Evolutionary conservation across 2,888 invertebrate species (phyloP).

Genomic region (Cylloceria caligata): DNA sequence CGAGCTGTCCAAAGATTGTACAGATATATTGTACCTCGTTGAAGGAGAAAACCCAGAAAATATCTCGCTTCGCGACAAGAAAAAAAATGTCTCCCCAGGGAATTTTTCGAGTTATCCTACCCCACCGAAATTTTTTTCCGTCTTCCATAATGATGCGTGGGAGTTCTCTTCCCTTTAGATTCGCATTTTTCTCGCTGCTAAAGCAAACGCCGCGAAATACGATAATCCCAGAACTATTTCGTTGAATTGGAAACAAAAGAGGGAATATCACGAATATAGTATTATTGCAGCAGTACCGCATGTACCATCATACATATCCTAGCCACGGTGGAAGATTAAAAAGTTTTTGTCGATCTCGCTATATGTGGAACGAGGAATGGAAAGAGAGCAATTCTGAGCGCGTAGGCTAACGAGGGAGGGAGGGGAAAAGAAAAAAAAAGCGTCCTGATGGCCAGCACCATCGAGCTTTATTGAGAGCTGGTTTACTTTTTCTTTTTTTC

Average conservation of each 20-base stretch:
- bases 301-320: constrained; percentile 37
- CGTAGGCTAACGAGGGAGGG: constrained; percentile 17
- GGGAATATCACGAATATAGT: background rate
- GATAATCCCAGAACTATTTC: constrained; percentile 47
- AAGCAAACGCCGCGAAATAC: constrained; percentile 62
- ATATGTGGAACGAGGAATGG: constrained; percentile 69
- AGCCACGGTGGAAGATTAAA: constrained; percentile 76
- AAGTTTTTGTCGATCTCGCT: constrained; percentile 75
- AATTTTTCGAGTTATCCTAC: constrained; percentile 47
- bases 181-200: constrained; percentile 19
- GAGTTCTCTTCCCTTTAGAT: constrained; percentile 48
- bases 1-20: constrained; percentile 28
- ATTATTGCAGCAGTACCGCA: constrained; percentile 17
- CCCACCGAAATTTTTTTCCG: constrained; percentile 8
- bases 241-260: constrained; percentile 38
- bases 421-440: constrained; percentile 8
- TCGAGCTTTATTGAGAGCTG: constrained; percentile 67
- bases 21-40: constrained; percentile 5
- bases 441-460: constrained; percentile 36
- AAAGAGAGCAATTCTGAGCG: constrained; percentile 34
- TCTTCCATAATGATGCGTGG: constrained; percentile 70
- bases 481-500: constrained; percentile 27
- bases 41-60: constrained; percentile 41
- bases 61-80: constrained; percentile 28
- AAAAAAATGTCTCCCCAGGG: constrained; percentile 23